Percentiles rank a stretch among this genome's conserved stretches.
phyloP scores from a whole-genome alignment of 2,797 vertebrate species.

The Cossypha heuglini region DNA sequence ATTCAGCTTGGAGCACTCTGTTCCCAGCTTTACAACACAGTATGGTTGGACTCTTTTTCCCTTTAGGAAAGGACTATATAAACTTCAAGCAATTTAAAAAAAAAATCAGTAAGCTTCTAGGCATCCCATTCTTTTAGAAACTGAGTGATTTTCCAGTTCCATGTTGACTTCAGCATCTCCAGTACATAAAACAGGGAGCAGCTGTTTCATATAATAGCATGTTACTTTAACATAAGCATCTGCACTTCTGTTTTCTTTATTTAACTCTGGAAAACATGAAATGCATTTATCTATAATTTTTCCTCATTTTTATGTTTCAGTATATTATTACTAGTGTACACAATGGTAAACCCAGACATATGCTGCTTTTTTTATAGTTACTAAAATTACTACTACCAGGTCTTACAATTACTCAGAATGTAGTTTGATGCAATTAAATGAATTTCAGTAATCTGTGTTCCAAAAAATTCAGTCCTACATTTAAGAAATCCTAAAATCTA shows the following conservation, averaged over 20 bases:
- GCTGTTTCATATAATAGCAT: neutral
- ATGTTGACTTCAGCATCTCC: neutral
- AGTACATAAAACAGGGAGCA: neutral
- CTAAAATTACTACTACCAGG: neutral
- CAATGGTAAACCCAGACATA: neutral
- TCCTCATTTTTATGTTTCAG: neutral
- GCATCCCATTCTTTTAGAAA: neutral
- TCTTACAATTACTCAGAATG: neutral
- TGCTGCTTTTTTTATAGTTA: neutral
- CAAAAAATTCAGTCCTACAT: neutral
- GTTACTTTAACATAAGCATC: neutral
- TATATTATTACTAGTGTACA: neutral
- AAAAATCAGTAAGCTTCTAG: neutral
- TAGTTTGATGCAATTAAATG: neutral
- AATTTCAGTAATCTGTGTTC: neutral
- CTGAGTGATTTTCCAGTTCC: neutral
- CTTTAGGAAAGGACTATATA: neutral
- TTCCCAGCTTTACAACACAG: neutral
- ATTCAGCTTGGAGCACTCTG: neutral
- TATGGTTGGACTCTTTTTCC: neutral
- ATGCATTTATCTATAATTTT: neutral
- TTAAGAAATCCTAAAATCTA: neutral
- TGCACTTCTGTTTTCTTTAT: neutral
- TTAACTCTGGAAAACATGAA: neutral
- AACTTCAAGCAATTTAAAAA: neutral